Base-by-base conservation (phyloP, 2,888 invertebrate species). In the Baronia brevicornis region DNA sequence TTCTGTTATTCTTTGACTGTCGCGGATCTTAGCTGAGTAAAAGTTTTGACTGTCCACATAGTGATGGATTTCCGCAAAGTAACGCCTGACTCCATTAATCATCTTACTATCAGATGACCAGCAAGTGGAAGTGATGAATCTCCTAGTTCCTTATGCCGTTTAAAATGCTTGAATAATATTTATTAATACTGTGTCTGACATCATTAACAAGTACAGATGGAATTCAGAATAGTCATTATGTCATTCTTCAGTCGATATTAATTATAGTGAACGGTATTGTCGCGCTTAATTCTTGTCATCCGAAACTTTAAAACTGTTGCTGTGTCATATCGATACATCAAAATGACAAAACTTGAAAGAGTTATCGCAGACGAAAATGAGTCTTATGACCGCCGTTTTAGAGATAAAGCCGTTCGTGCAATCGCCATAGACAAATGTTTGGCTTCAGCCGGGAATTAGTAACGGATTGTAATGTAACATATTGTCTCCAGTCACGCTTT, bases 201-300 rank as follows among this genome's bases (percentile, higher is more conserved):
- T 40, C 48, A 48, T 41, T 44, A 47, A 59, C 57, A 56, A 67
- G 68, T 67, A 62, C 62, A 55, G 65, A 57, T 48, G 54, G 50
- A 48, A 41, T 36, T 43, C 48, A 40, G 41, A 55, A 56, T 51
- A 58, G 65, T 62, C 74, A 69, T 77, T 66, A 69, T 66, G 73
- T 78, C 78, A 71, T 56, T 74, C 62, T 51, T 42, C 75, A 61
- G 69, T 59, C 39, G 34, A 39, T 46, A 68, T 72, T 69, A 69
- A 77, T 75, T 51, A 55, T 41, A 53, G 44, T 41, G 43, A 55
- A 49, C 48, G 45, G 48, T 40, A 52, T 48, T 45, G 56, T 55
- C 54, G 53, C 57, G 56, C 65, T 72, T 68, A 60, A 68, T 71
- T 66, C 68, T 65, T 66, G 73, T 74, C 72, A 44, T 38, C 62